These are phyloP conservation scores for Oostethus manadensis DNA, from an alignment of 2,113 vertebrate genomes.

Conservation along the genomic window DNA sequence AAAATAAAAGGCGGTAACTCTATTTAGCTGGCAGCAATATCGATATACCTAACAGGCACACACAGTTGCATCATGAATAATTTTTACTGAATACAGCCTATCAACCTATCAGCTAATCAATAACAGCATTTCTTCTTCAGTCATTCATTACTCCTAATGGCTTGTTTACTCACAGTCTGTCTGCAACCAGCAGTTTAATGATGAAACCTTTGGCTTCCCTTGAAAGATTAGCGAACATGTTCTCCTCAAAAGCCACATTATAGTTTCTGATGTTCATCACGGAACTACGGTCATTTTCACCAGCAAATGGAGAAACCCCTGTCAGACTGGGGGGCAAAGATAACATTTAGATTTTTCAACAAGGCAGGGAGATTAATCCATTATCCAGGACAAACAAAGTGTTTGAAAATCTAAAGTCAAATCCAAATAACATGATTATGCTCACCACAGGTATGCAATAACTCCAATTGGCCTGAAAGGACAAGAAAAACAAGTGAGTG, in stretches of 20 bases:
- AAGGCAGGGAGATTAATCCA: no score
- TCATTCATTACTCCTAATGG: not conserved
- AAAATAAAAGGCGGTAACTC: no score
- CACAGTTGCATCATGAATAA: no score
- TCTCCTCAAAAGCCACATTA: conserved; percentile 92
- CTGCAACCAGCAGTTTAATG: conserved; percentile 90
- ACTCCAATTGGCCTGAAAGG: conserved; percentile 85
- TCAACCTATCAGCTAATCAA: no score
- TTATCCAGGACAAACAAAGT: no score
- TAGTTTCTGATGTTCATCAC: conserved; percentile 93
- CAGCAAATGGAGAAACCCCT: conserved; percentile 91
- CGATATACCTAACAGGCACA: no score
- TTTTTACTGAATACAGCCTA: no score
- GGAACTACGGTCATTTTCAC: conserved; percentile 88
- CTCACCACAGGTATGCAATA: conserved; percentile 90
- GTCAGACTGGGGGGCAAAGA: conserved; percentile 77
- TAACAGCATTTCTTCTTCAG: not conserved
- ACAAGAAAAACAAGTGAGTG: conserved; percentile 11
- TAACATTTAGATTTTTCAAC: not conserved
- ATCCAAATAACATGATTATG: not conserved
- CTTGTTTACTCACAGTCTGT: conserved; percentile 83
- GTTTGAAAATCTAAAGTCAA: not conserved
- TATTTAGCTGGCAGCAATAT: no score
- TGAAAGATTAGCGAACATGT: conserved; percentile 86
- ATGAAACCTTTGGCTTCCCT: conserved; percentile 93